Evolutionary conservation across 1,140 invertebrate genomes (phyloP), one percentile per base, ranked within the genome.

Genomic region (Drosophila mayri): DNA sequence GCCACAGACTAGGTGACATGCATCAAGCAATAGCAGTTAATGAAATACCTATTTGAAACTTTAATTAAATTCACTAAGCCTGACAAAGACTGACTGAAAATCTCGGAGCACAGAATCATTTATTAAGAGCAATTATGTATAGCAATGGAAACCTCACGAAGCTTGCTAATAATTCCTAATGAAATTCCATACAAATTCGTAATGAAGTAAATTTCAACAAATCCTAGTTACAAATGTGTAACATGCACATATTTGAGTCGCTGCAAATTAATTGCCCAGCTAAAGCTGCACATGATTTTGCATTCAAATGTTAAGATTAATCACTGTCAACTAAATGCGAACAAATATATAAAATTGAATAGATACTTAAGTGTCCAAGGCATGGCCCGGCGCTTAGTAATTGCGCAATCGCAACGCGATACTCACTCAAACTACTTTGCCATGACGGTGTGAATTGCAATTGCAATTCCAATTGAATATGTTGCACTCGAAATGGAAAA

Each of bases 311-410:
- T 58, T 84, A 68, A 87, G 85, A 90, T 87, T 87, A 75, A 87
- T 88, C 84, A 88, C 85, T 87, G 84, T 87, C 84, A 90, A 80
- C 76, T 77, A 88, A 87, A 81, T 62, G 61, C 73, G 72, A 67
- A 60, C 62, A 66, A 67, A 77, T 76, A 22, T 64, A 72, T 67
- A 71, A 70, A 86, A 65, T 77, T 76, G 76, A 74, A 77, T 60
- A 70, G 76, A 87, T 87, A 87, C 84, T 87, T 88, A 88, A 64
- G 50, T 61, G 76, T 77, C 66, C 85, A 58, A 81, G 80, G 76
- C 85, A 87, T 80, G 73, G 76, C 80, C 80, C 78, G 76, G 84
- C 84, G 77, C 73, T 81, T 77, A 66, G 38, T 74, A 74, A 81
- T 88, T 90, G 76, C 76, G 76, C 80, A 87, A 88, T 66, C 55